Base-by-base conservation (phyloP, 2,113 vertebrate genomes). In the Hydropotes inermis region DNA sequence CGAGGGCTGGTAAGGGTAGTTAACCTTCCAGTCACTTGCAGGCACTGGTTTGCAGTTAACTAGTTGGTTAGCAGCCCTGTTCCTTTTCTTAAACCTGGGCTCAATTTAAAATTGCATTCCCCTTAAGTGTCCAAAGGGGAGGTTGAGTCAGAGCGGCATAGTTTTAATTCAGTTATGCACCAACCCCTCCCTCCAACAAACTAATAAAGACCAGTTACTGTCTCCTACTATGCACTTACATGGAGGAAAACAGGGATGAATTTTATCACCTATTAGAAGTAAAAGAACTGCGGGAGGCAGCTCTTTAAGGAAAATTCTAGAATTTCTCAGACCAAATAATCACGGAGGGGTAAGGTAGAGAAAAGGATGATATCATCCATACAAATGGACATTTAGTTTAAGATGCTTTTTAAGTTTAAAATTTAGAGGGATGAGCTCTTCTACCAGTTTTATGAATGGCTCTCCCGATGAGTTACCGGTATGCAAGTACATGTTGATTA, bases 261-360 rank as follows among this genome's bases (percentile, higher is more conserved):
- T 58, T 54, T 43, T 92, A n/a, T 30, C 43, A 76, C 91, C 91
- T 86, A 55, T 70, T 9, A 13, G 57, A 87, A 28, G 33, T 61
- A 19, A 21, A 81, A 81, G 9, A 78, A 9, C 47, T 30, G 45
- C 23, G 1, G 7, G n/a, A 67, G 33, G 81, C 30, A 25, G 43
- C 39, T 61, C 52, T 91, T 95, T 11, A 78, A 54, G 54, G 97
- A 96, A 96, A 87, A 94, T 82, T 98, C 83, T 98, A 95, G 98
- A 98, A 95, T 95, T 91, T 84, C 61, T 94, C 82, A 85, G 60
- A 23, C 70, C 47, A 78, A 30, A 30, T 84, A 60, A 43, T 76
- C 39, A 43, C 25, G 23, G 70, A 43, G 15, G 12, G 30, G 17
- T 5, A 28, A 12, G 39, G 8, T 61, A 76, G 76, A 54, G 54